Base-by-base conservation (phyloP, 2,797 vertebrate species). In the Gadopsis bispinosus region DNA sequence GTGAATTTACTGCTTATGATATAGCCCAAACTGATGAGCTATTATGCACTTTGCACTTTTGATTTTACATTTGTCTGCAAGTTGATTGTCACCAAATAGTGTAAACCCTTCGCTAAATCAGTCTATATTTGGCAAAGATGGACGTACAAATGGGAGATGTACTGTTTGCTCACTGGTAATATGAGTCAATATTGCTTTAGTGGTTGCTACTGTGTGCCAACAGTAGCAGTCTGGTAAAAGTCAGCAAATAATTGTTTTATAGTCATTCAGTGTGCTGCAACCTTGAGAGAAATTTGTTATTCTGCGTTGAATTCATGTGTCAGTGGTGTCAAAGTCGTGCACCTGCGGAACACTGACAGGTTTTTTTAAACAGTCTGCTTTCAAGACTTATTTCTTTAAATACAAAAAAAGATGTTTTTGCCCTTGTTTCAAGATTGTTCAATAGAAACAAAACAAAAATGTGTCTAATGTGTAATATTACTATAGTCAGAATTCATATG, bases 181-280 rank as follows among this genome's bases (percentile, higher is more conserved):
- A 48, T 84, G 66, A 81, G 87, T 91, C 83, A 89, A 83, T 85
- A 88, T 90, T 89, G 60, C 72, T 77, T 73, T 39, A 68, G 87
- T 50, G 79, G 87, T 88, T 80, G 68, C 77, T 61, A 51, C 70
- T 75, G 66, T 61, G 22, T 37, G 88, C 79, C 84, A 87, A 74
- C 72, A 82, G 74, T 31, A 61, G 72, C 70, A 73, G 63, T 64
- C 33, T 62, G 60, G 81, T 39, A 47, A 80, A 85, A 79, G 69
- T 76, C 55, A 82, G 82, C 69, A 90, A 90, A 91, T 88, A 68
- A 84, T 75, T 33, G 37, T 77, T 83, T 79, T 60, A 53, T 59
- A 83, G 26, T 81, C 51, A 31, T 71, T 77, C 59, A 31, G 41
- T 41, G 16, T 68, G 54, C 73, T 33, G 79, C 81, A 73, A 83